Base-by-base conservation (phyloP, 2,113 vertebrate genomes). In the Tragelaphus strepsiceros region DNA sequence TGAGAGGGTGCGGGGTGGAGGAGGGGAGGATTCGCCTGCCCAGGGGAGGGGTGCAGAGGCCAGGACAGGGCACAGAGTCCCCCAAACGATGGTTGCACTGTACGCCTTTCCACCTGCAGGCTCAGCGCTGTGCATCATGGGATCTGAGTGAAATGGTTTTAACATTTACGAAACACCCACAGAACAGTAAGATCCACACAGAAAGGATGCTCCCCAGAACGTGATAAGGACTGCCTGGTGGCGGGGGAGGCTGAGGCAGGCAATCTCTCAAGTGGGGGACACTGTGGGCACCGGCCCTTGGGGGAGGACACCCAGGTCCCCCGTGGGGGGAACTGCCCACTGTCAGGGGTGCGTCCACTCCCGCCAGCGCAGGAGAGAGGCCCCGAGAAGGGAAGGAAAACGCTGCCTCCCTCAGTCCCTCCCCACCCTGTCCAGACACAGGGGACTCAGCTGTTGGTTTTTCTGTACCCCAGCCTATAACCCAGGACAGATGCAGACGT, bases 361-460 rank as follows among this genome's bases (percentile, higher is more conserved):
- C 49, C 9, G 0, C 17, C 4, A 21, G 49, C 2, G 17, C 43
- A 15, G 46, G 46, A 64, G 32, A 54, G 82, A 78, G 43, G 43
- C 7, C 13, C 12, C 2, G 28, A 71, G 16, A 39, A 78, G 8
- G 3, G 17, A 59, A 84, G 90, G 51, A 46, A 78, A 22, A 15
- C 1, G 1, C 43, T 5, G 1, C 6, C 7, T 21, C 16, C 7
- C 19, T 51, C 26, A 12, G 14, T 17, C 17, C 61, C 2, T 7
- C 6, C 43, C n/a, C 2, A 0, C 13, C 12, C 46, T 1, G 5
- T 39, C 67, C 54, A 5, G 67, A 26, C 11, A 9, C 7, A 30
- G 2, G 24, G 30, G 17, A 5, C 49, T 21, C n/a, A 71, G 67
- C 32, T 15, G 22, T 13, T 3, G 51, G 39, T 32, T 94, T 24